Evolutionary conservation across 2,113 vertebrate species (phyloP), one percentile per base, ranked within the genome.

Genomic region (Puffinus mauretanicus): DNA sequence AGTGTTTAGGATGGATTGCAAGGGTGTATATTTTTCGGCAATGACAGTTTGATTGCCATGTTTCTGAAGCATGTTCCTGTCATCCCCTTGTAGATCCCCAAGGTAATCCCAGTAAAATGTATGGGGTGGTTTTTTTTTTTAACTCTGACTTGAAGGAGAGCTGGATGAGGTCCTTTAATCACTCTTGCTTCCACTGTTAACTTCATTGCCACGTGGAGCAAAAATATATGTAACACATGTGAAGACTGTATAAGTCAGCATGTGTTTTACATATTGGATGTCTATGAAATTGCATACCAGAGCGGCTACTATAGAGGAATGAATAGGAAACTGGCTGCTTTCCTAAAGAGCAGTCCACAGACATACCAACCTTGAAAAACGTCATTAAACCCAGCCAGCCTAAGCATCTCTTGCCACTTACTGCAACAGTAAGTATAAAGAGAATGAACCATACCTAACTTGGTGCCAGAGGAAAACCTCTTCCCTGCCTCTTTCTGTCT

Each of bases 171-270:
- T 76, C 62, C 81, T 80, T 91, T 65, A 91, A 87, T 70, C 1
- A 0, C 51, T 77, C 54, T 67, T 15, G 46, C 91, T 97, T 93
- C 93, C 94, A 82, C 91, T 94, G 73, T 64, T 94, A 91, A 94
- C 84, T 94, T 73, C 86, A 83, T 86, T 96, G 95, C 96, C 97
- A 96, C 95, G 96, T 97, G 95, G 94, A 96, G 72, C 93, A 96
- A 10, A 44, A 90, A 88, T 94, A 94, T 85, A 77, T 34, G 78
- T 93, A 80, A 47, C 94, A 93, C 65, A 96, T 95, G 96, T 91
- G 96, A 85, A 81, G 78, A 6, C 84, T 55, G 38, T 82, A 40
- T 73, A 82, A 94, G 78, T n/a, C 94, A 91, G 93, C 96, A 88
- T 97, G 71, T 97, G 97, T 94, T 96, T 95, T 80, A 95, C 91